Base-by-base conservation (phyloP, 2,888 invertebrate genomes). In the Archips xylosteana region DNA sequence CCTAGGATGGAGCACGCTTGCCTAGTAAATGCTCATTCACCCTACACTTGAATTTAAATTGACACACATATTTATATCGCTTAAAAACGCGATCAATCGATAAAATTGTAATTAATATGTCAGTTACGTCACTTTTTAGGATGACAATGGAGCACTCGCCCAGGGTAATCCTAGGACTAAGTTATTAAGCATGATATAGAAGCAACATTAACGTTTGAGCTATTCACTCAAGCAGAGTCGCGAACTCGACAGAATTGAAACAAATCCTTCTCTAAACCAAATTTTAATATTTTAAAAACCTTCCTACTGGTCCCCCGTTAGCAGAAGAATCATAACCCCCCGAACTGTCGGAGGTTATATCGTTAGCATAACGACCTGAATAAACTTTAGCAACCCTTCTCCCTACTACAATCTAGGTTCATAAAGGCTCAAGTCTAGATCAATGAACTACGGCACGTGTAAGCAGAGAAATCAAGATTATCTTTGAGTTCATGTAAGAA, bases 391-490 rank as follows among this genome's bases (percentile, higher is more conserved):
- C 51, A 23, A 54, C 15, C 51, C 51, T 15, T 32, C 57, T 23
- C 57, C 12, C 57, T 23, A 32, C 57, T 12, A 57, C 57, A 12
- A 32, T 32, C 65, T 54, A 65, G 39, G 65, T 65, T 9, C 32
- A 42, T 32, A 2, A 13, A 42, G 36, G 54, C 36, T n/a, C 23
- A 15, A 45, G 61, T 57, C 57, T 72, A 49, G 72, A 57, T 63
- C 67, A 62, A 47, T 57, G 47, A 67, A 62, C 72, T 57, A 15
- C 45, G 45, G 32, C 72, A 57, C 72, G 66, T 71, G 71, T 47
- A 15, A 51, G 39, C 15, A 32, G 34, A 39, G 15, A 39, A 4
- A 57, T 57, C 10, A 23, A 57, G 23, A 57, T 57, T 57, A 57
- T 57, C 32, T 57, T 32, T 57, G 9, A 12, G 57, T 32, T 57